Evolutionary conservation across 1,140 invertebrate species (phyloP).

Genomic region (Conus betulinus): DNA sequence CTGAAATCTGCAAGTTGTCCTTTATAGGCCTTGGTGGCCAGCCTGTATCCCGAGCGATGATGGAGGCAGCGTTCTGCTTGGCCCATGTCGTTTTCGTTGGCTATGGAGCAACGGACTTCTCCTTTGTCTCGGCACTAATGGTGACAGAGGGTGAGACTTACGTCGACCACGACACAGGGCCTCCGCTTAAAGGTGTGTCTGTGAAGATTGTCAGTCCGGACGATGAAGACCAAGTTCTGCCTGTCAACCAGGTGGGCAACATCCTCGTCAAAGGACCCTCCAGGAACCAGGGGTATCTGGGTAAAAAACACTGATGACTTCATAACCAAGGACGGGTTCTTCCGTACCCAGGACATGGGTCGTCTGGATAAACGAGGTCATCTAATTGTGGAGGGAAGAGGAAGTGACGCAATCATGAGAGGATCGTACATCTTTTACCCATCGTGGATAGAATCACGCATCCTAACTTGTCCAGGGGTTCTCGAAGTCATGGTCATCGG

Average conservation of each 20-base stretch:
- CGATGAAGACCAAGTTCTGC: neutral
- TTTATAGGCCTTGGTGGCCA: neutral
- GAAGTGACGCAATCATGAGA: too few relatives aligned
- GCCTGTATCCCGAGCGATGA: neutral
- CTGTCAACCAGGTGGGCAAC: neutral
- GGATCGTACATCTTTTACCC: too few relatives aligned
- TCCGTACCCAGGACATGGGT: too few relatives aligned
- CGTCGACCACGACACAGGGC: neutral
- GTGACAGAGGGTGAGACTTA: too few relatives aligned
- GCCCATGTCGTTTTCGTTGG: neutral
- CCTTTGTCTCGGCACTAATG: too few relatives aligned
- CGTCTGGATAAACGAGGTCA: too few relatives aligned
- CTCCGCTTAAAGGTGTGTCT: neutral
- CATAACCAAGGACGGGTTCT: too few relatives aligned
- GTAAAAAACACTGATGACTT: neutral
- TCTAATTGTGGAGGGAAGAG: too few relatives aligned
- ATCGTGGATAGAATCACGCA: too few relatives aligned
- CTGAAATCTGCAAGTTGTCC: neutral
- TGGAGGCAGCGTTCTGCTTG: neutral
- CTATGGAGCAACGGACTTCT: neutral
- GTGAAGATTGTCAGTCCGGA: conserved; percentile 1
- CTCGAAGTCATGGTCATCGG: too few relatives aligned
- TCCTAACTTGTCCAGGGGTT: too few relatives aligned
- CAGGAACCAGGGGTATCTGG: neutral
- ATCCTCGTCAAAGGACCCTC: neutral